phyloP scores from a whole-genome alignment of 2,113 vertebrate genomes.

The Neomonachus schauinslandi region DNA sequence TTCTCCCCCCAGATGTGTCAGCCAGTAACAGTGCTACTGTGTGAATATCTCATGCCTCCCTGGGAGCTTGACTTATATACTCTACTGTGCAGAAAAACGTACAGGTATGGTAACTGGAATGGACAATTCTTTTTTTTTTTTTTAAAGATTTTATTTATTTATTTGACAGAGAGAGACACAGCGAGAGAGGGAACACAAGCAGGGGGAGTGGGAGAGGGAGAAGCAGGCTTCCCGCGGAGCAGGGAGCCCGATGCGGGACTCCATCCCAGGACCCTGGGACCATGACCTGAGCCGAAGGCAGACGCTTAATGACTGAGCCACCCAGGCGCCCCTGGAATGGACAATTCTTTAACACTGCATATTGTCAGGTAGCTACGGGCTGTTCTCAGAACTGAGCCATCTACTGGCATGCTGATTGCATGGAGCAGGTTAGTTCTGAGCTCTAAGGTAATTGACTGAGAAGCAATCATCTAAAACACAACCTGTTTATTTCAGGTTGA shows the following conservation, averaged over 20 bases:
- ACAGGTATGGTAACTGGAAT: neutral
- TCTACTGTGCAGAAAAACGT: neutral
- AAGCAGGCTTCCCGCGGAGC: too few relatives aligned
- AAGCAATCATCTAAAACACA: slow-evolving; percentile 25
- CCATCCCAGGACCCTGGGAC: too few relatives aligned
- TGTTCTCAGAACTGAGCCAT: neutral
- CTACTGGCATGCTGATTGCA: neutral
- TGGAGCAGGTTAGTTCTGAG: neutral
- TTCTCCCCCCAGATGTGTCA: neutral
- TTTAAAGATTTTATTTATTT: too few relatives aligned
- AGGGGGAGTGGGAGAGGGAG: too few relatives aligned
- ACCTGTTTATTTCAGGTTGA: neutral
- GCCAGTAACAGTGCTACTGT: neutral
- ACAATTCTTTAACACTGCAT: neutral
- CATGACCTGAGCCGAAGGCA: too few relatives aligned
- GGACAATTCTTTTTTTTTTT: neutral
- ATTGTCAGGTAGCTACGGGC: neutral
- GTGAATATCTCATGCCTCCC: neutral
- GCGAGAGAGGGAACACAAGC: too few relatives aligned
- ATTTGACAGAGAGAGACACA: too few relatives aligned
- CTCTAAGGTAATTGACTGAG: neutral
- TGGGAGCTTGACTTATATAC: neutral
- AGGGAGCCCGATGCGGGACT: too few relatives aligned
- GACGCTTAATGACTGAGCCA: too few relatives aligned
- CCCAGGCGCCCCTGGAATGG: neutral